Base-by-base conservation (phyloP, 2,888 invertebrate genomes). In the Crossocerus cetratus region DNA sequence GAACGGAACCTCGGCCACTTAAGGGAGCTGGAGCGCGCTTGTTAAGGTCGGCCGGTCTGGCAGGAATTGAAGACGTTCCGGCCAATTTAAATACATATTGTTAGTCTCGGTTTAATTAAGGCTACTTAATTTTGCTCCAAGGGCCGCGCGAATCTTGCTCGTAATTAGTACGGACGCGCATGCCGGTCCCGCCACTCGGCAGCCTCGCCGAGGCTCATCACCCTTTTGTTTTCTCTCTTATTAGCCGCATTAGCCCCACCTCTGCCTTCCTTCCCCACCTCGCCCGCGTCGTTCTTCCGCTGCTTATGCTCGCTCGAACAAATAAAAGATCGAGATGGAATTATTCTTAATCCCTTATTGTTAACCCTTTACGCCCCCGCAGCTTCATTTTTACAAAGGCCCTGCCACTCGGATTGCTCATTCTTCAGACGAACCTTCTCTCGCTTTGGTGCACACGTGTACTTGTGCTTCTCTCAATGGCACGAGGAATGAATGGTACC, bases 151-250 rank as follows among this genome's bases (percentile, higher is more conserved):
- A 81, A 85, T 85, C 82, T 81, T 75, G 73, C 81, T 82, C 84
- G 87, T 87, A 88, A 88, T 88, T 88, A 88, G 88, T 85, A 87
- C 84, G 76, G 82, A 80, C 82, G 85, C 86, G 84, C 84, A 87
- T 84, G 85, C 83, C 82, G 74, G 74, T 81, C 78, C 75, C 53
- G 64, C 65, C 62, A 69, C 45, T 45, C 45, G 2, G 23, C 23
- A 32, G 23, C 65, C 70, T 81, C 81, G 74, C 82, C 79, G 72
- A 68, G 69, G 74, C 75, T 74, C 73, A 63, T 32, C 23, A 8
- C 8, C 64, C 78, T 84, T 83, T 82, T 82, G 74, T 83, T 81
- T 81, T 76, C 72, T 77, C 77, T 80, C 80, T 79, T 81, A 82
- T 81, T 81, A 77, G 75, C 72, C 75, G 78, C 77, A 79, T 82